Conservation (phyloP, 2,797 vertebrate species). For the Neopelma chrysocephalum region DNA sequence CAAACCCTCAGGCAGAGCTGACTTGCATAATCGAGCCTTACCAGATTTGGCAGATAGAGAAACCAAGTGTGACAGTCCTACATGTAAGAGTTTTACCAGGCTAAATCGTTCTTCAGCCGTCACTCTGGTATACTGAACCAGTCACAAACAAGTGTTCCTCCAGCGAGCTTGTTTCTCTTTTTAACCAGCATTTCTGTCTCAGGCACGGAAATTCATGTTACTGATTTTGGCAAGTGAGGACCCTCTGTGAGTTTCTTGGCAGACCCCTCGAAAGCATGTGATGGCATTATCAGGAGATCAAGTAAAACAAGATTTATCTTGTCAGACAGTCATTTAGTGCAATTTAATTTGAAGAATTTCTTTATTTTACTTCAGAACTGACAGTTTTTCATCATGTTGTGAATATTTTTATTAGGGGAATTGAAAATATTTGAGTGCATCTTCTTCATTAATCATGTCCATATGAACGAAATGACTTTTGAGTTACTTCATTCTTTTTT, state of each 20-base stretch:
- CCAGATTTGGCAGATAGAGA: conserved; percentile 9
- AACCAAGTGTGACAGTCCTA: conserved; percentile 6
- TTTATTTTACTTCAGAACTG: neutral
- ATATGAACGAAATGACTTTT: neutral
- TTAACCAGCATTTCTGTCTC: neutral
- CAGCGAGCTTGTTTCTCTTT: neutral
- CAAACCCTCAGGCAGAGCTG: conserved; percentile 29
- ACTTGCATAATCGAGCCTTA: neutral
- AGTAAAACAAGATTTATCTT: conserved; percentile 21
- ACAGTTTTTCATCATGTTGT: neutral
- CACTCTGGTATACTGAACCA: neutral
- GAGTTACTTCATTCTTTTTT: neutral
- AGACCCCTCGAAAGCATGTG: conserved; percentile 4
- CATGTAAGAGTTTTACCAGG: neutral
- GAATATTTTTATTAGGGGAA: conserved; percentile 7
- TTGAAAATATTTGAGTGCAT: neutral
- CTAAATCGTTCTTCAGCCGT: neutral
- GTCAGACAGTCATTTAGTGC: neutral
- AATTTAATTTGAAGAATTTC: conserved; percentile 22
- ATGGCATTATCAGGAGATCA: conserved; percentile 17
- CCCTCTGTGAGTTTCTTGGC: neutral
- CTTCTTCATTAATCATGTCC: neutral
- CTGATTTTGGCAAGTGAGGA: conserved; percentile 25
- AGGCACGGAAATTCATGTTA: neutral
- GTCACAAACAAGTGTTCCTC: conserved; percentile 20